phyloP scores from a whole-genome alignment of 2,113 vertebrate species.

The Microtus richardsoni region DNA sequence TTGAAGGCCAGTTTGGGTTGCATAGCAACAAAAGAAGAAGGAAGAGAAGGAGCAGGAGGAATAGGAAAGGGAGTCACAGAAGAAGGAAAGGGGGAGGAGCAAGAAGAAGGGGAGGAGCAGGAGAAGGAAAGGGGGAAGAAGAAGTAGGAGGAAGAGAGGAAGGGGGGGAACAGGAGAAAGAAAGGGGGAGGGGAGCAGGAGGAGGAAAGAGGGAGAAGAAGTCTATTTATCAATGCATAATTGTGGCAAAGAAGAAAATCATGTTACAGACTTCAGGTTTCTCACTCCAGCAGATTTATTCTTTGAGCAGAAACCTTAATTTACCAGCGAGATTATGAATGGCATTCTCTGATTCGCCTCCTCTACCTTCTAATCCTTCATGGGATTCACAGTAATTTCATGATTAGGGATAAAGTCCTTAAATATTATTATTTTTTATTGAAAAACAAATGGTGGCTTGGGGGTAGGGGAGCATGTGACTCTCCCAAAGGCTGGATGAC shows the following conservation, averaged over 20 bases:
- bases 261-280: background rate
- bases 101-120: background rate
- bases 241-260: constrained; percentile 14
- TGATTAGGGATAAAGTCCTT: background rate
- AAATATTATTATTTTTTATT: background rate
- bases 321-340: constrained; percentile 33
- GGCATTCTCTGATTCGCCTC: constrained; percentile 4
- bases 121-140: background rate
- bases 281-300: constrained; percentile 43
- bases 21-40: background rate
- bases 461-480: background rate
- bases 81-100: background rate
- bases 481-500: background rate
- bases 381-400: background rate
- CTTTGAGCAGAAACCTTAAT: constrained; percentile 33
- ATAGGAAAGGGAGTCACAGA: background rate
- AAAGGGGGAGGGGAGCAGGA: too few species aligned
- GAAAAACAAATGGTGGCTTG: background rate
- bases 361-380: background rate
- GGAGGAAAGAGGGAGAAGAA: background rate
- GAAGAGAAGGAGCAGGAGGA: too few species aligned
- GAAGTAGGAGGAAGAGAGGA: background rate
- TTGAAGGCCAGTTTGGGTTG: background rate
- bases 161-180: too few species aligned
- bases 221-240: constrained; percentile 34